Percentiles rank a stretch among this genome's conserved stretches.
Conservation (phyloP, 1,140 invertebrate genomes). For the Tetramorium alpestre region DNA sequence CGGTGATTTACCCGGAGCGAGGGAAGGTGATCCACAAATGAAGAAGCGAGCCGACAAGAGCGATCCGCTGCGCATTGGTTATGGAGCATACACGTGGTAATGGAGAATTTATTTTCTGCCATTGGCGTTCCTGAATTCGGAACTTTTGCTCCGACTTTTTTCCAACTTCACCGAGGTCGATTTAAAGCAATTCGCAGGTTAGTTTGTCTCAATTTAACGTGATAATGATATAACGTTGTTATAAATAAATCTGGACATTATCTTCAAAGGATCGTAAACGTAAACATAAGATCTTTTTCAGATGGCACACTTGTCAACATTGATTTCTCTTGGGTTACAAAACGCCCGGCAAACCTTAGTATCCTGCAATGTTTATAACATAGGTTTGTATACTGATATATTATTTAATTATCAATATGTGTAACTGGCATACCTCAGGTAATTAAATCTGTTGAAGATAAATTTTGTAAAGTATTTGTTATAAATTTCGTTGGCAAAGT, state of each 20-base stretch:
- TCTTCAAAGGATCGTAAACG: neutral
- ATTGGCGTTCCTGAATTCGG: neutral
- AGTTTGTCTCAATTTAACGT: neutral
- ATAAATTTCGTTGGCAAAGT: neutral
- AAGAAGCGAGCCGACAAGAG: no score
- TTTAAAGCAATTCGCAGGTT: neutral
- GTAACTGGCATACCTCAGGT: neutral
- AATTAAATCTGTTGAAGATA: neutral
- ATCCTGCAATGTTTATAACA: neutral
- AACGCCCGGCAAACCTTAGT: conserved; percentile 3
- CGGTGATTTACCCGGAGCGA: no score
- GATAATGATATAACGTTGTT: neutral
- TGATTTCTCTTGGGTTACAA: conserved; percentile 25
- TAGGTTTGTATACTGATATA: conserved; percentile 52
- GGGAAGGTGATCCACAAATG: no score
- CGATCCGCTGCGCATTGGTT: no score
- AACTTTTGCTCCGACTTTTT: neutral
- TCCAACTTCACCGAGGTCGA: neutral
- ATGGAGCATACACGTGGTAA: neutral
- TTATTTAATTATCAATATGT: conserved; percentile 17
- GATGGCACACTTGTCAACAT: conserved; percentile 36
- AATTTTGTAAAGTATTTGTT: neutral
- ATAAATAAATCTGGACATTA: neutral
- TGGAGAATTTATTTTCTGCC: neutral
- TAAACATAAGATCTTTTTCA: neutral